These are phyloP conservation scores for Lutjanus campechanus DNA, from an alignment of 2,797 vertebrate genomes.

Conservation along the genomic window DNA sequence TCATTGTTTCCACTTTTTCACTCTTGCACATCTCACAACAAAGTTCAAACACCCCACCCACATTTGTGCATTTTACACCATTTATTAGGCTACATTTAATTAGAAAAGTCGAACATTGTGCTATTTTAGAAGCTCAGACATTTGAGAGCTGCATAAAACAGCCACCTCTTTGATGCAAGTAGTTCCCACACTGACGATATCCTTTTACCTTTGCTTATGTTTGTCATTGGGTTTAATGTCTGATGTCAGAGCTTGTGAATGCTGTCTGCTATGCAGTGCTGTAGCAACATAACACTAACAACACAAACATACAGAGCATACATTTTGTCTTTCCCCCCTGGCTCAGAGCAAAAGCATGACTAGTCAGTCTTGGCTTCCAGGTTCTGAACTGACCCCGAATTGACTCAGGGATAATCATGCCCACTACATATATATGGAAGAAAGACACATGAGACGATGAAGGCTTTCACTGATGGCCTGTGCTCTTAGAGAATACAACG, in stretches of 20 bases:
- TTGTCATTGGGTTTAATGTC: neutral
- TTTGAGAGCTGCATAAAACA: neutral
- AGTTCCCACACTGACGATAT: neutral
- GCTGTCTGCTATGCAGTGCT: neutral
- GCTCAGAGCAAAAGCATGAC: constrained; percentile 7
- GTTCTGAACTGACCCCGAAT: constrained; percentile 3
- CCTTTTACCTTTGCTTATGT: constrained; percentile 7
- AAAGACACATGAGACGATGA: no score
- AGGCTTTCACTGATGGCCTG: no score
- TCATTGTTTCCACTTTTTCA: constrained; percentile 22
- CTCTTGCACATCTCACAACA: constrained; percentile 2
- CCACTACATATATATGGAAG: neutral
- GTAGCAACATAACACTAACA: constrained; percentile 8
- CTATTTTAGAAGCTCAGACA: neutral
- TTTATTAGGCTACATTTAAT: neutral
- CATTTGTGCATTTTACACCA: neutral
- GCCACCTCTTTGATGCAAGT: neutral
- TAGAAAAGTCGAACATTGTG: neutral
- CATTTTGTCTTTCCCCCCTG: constrained; percentile 10
- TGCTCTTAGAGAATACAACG: no score
- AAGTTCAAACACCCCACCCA: neutral
- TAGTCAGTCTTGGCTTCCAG: neutral
- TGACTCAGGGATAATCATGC: neutral
- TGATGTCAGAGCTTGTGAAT: constrained; percentile 28
- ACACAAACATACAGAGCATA: constrained; percentile 17